Evolutionary conservation across 2,113 vertebrate genomes (phyloP), one percentile per base, ranked within the genome.

Genomic region (Sphaerodactylus townsendi): DNA sequence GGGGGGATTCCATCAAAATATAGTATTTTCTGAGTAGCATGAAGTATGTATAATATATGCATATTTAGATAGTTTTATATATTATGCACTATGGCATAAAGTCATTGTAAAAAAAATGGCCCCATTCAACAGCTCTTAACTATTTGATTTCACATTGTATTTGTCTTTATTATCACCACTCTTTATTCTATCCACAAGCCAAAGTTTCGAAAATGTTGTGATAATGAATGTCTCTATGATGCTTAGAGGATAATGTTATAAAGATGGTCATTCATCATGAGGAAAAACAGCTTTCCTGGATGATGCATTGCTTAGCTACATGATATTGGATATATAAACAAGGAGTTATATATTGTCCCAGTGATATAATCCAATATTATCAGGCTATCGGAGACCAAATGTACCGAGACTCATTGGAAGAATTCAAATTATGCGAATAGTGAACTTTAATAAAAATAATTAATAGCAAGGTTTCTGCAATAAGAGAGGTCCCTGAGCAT

Each of bases 191-290:
- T 44, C 82, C 81, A 66, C 85, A 91, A 82, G 87, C 82, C 92
- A 75, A 92, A 79, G 62, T 83, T 94, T 93, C 86, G 81, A 91
- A 92, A 92, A 88, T 82, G 84, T 81, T 92, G 89, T 81, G 81
- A 90, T 94, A 95, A 94, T 84, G 88, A 93, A 86, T 82, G 84
- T 73, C 83, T 79, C 83, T 89, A 81, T 83, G 84, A 93, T 85
- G 86, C 86, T 88, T 90, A 85, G 82, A 91, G 82, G 92, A 92
- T 80, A 92, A 88, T 90, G 75, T 65, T 87, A 72, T 94, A 92
- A 94, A 96, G 88, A 91, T 95, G 90, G 87, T 88, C 91, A 94
- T 94, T 95, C 87, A 93, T 95, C 92, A 93, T 68, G 81, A 85
- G 53, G 56, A 41, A 92, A 91, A 88, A 87, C 86, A 89, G 89